Base-by-base conservation (phyloP, 2,797 vertebrate species). In the Philypnodon macrostomus region DNA sequence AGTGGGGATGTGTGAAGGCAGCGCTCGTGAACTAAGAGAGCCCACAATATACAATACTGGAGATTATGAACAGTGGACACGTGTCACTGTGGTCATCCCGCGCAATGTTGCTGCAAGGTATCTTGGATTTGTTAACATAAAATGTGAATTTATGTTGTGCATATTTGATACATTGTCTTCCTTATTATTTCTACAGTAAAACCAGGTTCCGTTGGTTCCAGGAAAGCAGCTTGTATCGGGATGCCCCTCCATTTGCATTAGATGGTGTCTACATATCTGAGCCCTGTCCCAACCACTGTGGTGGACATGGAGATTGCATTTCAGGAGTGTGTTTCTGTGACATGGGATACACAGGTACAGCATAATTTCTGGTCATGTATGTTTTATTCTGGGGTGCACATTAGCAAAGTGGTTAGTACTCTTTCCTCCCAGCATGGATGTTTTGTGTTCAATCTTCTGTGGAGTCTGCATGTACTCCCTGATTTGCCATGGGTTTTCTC, bases 141-240 rank as follows among this genome's bases (percentile, higher is more conserved):
- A 9, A 19, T 5, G 11, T 21, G 8, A 17, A 8, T 4, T 16
- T 35, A 5, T 11, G 15, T 36, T 29, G 4, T 11, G 19, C 30
- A n/a, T 17, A 13, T 1, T 9, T 6, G 6, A 46, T 39, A 31
- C 6, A 2, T 26, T 14, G 33, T 17, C 16, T 11, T 30, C 27
- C 7, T 11, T 9, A 10, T 64, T 5, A 3, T 59, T 51, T 53
- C 58, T 81, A 44, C 84, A 99, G 97, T 77, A 99, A 98, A 85
- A 98, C 93, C 3, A 90, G 95, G 49, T 98, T 99, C 85, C 95
- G 97, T 14, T 99, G 97, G 97, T 95, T 98, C 81, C 97, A 99
- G 83, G 94, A 99, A 77, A 98, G 93, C 88, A 95, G 89, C 45
- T 65, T 91, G 34, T 87, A 93, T 67, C 92, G 93, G 58, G 93